A percentile compares a stretch with the other conserved stretches of the same genome.
phyloP scores from a whole-genome alignment of 2,113 vertebrate genomes.

The Vombatus ursinus region DNA sequence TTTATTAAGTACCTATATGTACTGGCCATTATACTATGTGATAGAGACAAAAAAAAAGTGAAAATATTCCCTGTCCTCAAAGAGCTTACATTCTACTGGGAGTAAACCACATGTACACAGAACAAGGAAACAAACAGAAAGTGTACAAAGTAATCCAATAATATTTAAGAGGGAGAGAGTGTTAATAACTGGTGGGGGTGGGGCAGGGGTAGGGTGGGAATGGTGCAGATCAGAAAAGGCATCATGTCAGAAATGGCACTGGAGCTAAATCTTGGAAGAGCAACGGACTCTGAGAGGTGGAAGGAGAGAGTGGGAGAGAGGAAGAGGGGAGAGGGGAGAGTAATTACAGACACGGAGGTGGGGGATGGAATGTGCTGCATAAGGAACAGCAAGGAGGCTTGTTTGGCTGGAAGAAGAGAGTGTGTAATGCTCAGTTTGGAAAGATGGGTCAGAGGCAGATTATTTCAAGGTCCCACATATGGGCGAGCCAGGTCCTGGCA shows the following conservation, averaged over 20 bases:
- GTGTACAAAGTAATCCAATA: not conserved
- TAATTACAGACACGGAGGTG: not conserved
- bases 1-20: not conserved
- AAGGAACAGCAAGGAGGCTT: not conserved
- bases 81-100: not conserved
- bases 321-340: not conserved
- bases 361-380: not conserved
- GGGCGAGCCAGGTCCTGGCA: not conserved
- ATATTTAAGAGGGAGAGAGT: not conserved
- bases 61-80: not conserved
- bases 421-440: not conserved
- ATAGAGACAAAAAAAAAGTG: not conserved
- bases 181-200: not conserved
- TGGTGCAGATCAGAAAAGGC: not conserved
- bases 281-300: not conserved
- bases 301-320: not conserved
- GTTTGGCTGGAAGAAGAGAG: not conserved
- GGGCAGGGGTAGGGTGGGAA: too few relatives aligned
- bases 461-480: not conserved
- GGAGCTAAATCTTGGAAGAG: not conserved
- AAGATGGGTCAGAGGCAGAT: not conserved
- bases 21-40: not conserved
- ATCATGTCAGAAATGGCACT: not conserved
- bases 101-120: not conserved
- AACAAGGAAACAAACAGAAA: not conserved